These are phyloP conservation scores for Phasianus colchicus DNA, from an alignment of 2,113 vertebrate species.

Conservation along the genomic window DNA sequence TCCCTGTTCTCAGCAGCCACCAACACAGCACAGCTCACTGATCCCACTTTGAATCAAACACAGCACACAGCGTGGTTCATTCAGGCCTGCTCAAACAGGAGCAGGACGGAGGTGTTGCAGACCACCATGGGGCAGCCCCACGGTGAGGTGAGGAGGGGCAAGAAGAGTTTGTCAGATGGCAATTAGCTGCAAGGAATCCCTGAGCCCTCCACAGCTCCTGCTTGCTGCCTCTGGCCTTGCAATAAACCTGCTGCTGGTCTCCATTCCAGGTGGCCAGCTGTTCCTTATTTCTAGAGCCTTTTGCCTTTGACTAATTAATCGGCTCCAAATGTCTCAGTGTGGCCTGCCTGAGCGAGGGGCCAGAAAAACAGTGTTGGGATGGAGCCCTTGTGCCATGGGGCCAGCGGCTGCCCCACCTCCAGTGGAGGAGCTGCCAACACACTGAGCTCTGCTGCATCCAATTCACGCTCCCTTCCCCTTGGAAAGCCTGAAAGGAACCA, in stretches of 20 bases:
- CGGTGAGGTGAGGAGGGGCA: background rate
- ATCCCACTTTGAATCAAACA: background rate
- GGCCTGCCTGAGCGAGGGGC: background rate
- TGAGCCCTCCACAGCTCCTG: background rate
- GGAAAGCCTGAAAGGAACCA: background rate
- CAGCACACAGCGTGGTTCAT: background rate
- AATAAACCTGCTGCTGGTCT: slow-evolving; percentile 11
- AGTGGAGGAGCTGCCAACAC: background rate
- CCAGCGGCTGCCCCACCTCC: background rate
- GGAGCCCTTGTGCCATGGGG: background rate
- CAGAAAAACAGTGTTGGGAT: background rate
- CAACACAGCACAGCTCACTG: background rate
- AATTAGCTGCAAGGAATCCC: slow-evolving; percentile 22
- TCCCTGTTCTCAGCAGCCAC: background rate
- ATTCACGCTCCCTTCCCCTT: background rate
- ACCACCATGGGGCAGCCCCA: background rate
- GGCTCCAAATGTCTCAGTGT: slow-evolving; percentile 42
- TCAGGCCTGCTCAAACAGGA: background rate
- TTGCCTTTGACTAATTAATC: slow-evolving; percentile 62
- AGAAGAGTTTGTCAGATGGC: background rate
- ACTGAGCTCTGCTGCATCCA: background rate
- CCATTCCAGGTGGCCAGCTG: slow-evolving; percentile 31
- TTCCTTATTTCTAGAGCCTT: slow-evolving; percentile 42
- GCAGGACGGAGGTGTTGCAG: background rate
- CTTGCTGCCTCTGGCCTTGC: background rate